These are phyloP conservation scores for Fukomys damarensis DNA, from an alignment of 2,113 vertebrate species.

Conservation along the genomic window DNA sequence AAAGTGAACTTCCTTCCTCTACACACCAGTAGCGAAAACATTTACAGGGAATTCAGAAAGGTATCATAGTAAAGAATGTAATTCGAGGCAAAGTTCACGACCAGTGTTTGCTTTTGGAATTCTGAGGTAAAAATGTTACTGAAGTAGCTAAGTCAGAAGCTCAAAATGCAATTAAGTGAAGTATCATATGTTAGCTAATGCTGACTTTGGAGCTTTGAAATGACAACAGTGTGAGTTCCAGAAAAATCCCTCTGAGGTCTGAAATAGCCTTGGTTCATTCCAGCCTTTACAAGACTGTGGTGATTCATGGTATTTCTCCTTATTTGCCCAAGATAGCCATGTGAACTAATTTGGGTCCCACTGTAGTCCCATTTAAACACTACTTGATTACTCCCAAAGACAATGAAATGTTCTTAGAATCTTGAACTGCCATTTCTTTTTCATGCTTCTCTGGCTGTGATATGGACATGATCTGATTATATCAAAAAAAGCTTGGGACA, in stretches of 20 bases:
- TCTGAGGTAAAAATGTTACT: slow-evolving; percentile 28
- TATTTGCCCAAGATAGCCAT: neutral
- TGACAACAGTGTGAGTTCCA: neutral
- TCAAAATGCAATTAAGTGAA: neutral
- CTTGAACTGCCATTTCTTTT: neutral
- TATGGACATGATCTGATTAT: neutral
- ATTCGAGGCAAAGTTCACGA: neutral
- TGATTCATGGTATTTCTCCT: neutral
- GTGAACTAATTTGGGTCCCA: neutral
- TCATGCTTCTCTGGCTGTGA: neutral
- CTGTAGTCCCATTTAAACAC: neutral
- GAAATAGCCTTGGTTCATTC: neutral
- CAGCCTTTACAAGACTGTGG: neutral
- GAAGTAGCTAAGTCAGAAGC: neutral
- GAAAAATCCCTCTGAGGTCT: neutral
- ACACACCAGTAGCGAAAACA: neutral
- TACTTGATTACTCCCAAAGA: neutral
- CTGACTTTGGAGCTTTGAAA: slow-evolving; percentile 13
- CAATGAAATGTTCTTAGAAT: neutral
- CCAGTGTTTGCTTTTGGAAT: slow-evolving; percentile 33
- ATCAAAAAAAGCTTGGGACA: neutral
- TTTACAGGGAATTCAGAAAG: neutral
- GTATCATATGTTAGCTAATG: neutral
- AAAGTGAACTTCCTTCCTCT: slow-evolving; percentile 32
- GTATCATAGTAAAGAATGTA: neutral